A percentile compares a stretch with the other conserved stretches of the same genome.
Conservation (phyloP, 92 coral and sea anemone species). For the Isaurus tuberculatus region DNA sequence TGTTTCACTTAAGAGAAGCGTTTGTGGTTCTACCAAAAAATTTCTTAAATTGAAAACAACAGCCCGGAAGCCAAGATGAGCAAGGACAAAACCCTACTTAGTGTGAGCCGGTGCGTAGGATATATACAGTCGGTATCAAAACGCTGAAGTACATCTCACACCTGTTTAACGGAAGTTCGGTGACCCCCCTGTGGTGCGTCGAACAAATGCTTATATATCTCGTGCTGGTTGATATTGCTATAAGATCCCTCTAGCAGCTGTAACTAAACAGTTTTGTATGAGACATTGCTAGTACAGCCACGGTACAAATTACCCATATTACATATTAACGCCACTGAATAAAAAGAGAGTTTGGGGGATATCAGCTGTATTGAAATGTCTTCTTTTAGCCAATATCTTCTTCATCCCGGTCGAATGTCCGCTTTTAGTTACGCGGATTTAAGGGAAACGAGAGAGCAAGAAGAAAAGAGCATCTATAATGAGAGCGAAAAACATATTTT, state of each 20-base stretch:
- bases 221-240: constrained; percentile 57
- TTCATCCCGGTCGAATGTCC: constrained; percentile 65
- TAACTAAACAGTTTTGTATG: constrained; percentile 20
- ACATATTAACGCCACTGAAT: background rate
- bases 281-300: constrained; percentile 30
- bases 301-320: background rate
- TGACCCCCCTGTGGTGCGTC: constrained; percentile 74
- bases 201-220: constrained; percentile 66
- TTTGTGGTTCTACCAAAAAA: background rate
- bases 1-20: background rate
- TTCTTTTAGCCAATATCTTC: constrained; percentile 69
- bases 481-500: constrained; percentile 8
- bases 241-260: constrained; percentile 78
- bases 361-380: constrained; percentile 39
- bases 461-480: constrained; percentile 39
- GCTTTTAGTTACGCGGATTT: constrained; percentile 70
- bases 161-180: constrained; percentile 69
- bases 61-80: background rate
- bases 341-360: background rate
- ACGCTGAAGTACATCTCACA: constrained; percentile 57
- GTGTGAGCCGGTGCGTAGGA: constrained; percentile 37
- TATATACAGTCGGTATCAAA: constrained; percentile 67
- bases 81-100: constrained; percentile 12
- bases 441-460: constrained; percentile 62
- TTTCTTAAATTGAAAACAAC: background rate